phyloP scores from a whole-genome alignment of 2,888 invertebrate genomes.

The Heliconius sara region DNA sequence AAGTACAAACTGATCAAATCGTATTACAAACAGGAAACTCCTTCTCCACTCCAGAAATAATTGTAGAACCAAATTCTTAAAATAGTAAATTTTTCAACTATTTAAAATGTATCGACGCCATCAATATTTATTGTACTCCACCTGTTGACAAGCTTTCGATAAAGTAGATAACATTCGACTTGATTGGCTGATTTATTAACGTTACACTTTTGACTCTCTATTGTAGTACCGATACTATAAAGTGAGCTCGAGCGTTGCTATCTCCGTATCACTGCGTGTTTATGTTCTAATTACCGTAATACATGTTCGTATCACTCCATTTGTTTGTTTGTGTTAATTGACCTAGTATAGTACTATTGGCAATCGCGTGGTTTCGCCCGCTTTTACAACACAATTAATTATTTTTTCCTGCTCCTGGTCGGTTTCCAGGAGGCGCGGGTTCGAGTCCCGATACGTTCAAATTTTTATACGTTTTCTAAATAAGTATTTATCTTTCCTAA shows the following conservation, averaged over 20 bases:
- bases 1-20: too few relatives aligned
- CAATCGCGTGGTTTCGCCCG: too few relatives aligned
- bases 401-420: too few relatives aligned
- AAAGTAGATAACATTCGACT: slow-evolving; percentile 8
- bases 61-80: background rate
- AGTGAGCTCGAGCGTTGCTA: slow-evolving; percentile 15
- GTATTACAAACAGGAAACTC: too few relatives aligned
- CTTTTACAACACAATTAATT: too few relatives aligned
- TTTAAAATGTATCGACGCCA: background rate
- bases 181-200: slow-evolving; percentile 23
- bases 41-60: too few relatives aligned
- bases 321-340: slow-evolving; percentile 2
- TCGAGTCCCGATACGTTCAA: too few relatives aligned
- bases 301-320: background rate
- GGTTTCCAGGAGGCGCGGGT: too few relatives aligned
- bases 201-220: background rate
- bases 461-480: too few relatives aligned
- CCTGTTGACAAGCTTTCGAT: slow-evolving; percentile 15
- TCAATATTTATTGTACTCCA: background rate
- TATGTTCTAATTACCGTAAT: background rate
- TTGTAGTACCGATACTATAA: slow-evolving; percentile 5
- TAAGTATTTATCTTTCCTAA: too few relatives aligned
- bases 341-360: background rate
- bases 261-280: background rate
- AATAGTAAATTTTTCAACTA: background rate